Evolutionary conservation across 2,888 invertebrate genomes (phyloP).

Genomic region (Melangyna quadrimaculata): DNA sequence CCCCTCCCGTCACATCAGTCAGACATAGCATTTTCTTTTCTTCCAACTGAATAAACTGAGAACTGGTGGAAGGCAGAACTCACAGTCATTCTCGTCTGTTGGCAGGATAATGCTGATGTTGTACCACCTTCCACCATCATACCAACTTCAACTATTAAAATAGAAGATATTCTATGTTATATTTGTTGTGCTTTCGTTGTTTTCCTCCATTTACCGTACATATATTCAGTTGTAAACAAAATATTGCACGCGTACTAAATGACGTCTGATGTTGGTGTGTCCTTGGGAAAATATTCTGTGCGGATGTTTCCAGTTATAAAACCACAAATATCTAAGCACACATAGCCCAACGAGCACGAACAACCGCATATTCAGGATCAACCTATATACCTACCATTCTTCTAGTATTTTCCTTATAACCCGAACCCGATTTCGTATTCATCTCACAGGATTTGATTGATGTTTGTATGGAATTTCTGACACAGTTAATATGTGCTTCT

Average conservation of each 20-base stretch:
- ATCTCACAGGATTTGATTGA: constrained; percentile 72
- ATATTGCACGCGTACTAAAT: constrained; percentile 44
- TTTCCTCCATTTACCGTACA: constrained; percentile 20
- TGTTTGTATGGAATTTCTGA: constrained; percentile 72
- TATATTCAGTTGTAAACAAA: constrained; percentile 30
- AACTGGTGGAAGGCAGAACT: neutral
- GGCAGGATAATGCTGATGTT: constrained; percentile 26
- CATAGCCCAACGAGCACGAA: constrained; percentile 20
- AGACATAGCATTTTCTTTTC: constrained; percentile 6
- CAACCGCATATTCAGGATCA: constrained; percentile 44
- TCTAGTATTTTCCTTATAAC: constrained; percentile 49
- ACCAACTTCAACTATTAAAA: neutral
- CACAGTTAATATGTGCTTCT: constrained; percentile 69
- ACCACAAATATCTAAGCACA: constrained; percentile 57
- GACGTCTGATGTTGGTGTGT: constrained; percentile 45
- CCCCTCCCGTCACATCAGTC: neutral
- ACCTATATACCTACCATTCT: neutral
- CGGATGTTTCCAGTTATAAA: constrained; percentile 34
- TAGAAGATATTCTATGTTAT: constrained; percentile 18
- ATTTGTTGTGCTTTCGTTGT: constrained; percentile 52
- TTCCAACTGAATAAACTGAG: constrained; percentile 21
- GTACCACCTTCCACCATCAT: neutral
- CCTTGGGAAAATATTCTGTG: constrained; percentile 38
- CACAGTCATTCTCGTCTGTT: constrained; percentile 17
- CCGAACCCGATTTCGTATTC: constrained; percentile 65